A percentile compares a stretch with the other conserved stretches of the same genome.
Evolutionary conservation across 2,797 vertebrate species (phyloP).

Genomic region (Nannoperca obscura): DNA sequence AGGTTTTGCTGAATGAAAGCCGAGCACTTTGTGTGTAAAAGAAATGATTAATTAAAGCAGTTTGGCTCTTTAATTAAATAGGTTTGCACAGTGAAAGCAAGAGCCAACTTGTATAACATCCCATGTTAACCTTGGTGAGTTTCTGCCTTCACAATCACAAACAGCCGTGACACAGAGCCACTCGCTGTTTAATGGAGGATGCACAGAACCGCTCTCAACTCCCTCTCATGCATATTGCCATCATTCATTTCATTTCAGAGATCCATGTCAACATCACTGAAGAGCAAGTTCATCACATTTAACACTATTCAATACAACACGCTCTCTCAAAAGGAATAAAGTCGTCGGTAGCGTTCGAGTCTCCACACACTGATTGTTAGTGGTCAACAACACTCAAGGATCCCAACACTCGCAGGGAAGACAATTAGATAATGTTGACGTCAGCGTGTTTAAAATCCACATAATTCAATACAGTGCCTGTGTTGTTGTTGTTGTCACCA

Average conservation of each 20-base stretch:
- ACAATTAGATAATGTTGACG: constrained; percentile 21
- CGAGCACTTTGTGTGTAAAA: neutral
- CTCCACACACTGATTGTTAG: neutral
- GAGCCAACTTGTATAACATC: neutral
- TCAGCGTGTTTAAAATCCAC: constrained; percentile 21
- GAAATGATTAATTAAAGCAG: neutral
- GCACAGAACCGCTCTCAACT: neutral
- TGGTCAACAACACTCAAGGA: neutral
- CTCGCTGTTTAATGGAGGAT: neutral
- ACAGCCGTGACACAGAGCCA: neutral
- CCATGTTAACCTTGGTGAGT: too few relatives aligned
- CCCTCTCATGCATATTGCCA: neutral
- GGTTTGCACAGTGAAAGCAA: neutral
- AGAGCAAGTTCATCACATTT: neutral
- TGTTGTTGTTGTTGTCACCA: neutral
- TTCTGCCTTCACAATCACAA: neutral
- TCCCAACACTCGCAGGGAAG: constrained; percentile 3
- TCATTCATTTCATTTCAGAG: neutral
- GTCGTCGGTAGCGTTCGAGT: neutral
- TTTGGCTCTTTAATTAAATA: neutral
- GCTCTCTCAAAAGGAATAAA: neutral
- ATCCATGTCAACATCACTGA: neutral
- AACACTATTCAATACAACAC: neutral
- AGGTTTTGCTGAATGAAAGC: neutral
- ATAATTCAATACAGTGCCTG: neutral